Base-by-base conservation (phyloP, 1,140 invertebrate genomes). In the Protaetia brevitarsis region DNA sequence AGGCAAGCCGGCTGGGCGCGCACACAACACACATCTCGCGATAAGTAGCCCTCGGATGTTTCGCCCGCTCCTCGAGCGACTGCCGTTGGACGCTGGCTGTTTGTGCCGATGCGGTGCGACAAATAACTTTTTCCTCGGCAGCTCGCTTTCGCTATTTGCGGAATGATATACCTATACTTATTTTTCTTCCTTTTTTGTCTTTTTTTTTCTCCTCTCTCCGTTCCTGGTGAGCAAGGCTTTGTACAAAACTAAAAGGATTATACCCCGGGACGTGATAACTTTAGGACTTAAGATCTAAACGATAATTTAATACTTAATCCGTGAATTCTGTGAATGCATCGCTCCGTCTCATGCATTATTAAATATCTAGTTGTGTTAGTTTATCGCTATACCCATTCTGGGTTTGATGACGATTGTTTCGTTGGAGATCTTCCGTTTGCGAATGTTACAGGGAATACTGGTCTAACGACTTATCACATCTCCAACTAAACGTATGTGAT, bases 281-380 rank as follows among this genome's bases (percentile, higher is more conserved):
- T 51, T 51, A 51, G 21, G 13, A 51, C 41, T 51, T 51, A 51
- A 51, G 41, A 51, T 51, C 41, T 23, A 19, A 51, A 51, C 41
- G 41, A 51, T 51, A 51, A 51, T 51, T 51, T 51, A 51, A 51
- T 51, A 51, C 41, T 51, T 51, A 51, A 51, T 51, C 41, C 41
- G 19, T 51, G 16, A 51, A 19, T 51, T 19, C 6, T 51, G 26
- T 51, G 41, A 51, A 51, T 51, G 16, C 41, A 23, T 7, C 19
- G 41, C 6, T 51, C 6, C 41, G 11, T 19, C 41, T 21, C 19
- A 21, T 21, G 11, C 19, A 51, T 51, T 51, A 51, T 51, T 19
- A 23, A 51, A 19, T 51, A 19, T 51, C 19, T 19, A 23, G 19
- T 21, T 51, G 21, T 51, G 3, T 51, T 51, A 23, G 41, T 51